Base-by-base conservation (phyloP, 2,113 vertebrate species). In the Nycticryphes semicollaris region DNA sequence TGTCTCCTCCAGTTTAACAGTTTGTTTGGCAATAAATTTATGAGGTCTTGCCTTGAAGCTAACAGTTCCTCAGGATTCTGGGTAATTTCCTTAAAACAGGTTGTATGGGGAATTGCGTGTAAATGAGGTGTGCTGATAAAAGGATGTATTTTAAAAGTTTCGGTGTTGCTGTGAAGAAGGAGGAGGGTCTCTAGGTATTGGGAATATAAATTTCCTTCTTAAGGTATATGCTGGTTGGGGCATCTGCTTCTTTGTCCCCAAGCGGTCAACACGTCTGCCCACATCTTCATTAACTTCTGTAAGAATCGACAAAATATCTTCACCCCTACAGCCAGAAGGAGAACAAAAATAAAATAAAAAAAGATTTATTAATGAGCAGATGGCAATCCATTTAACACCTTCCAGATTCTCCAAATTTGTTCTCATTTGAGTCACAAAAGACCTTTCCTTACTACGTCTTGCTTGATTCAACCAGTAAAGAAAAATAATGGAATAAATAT, bases 221-320 rank as follows among this genome's bases (percentile, higher is more conserved):
- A 99, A 97, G 18, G 98, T 98, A 74, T 97, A 99, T 31, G 96
- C 92, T 28, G 98, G 98, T 39, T 99, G 98, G 31, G 99, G 99
- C 97, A 99, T 99, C 96, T 99, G 99, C 89, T 98, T 99, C 93
- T n/a, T 98, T 21, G 0, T 27, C 6, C 97, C 96, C 0, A 1
- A 0, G 14, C 0, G 0, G 69, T 96, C 97, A 3, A 62, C 86
- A 93, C 90, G 98, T 62, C 22, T 83, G 78, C 99, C 97, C 35
- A 99, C 99, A 25, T 99, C 98, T 18, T 94, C 53, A 51, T 99
- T 99, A 95, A 99, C 99, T 77, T 98, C 94, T 8, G 99, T 99
- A 87, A 99, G 98, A 93, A 99, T 99, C 3, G 98, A 98, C 92
- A 99, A 86, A 78, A 99, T 98, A 95, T 99, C 99, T 83, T 63